These are phyloP conservation scores for Luscinia luscinia DNA, from an alignment of 2,797 vertebrate species.

Conservation along the genomic window DNA sequence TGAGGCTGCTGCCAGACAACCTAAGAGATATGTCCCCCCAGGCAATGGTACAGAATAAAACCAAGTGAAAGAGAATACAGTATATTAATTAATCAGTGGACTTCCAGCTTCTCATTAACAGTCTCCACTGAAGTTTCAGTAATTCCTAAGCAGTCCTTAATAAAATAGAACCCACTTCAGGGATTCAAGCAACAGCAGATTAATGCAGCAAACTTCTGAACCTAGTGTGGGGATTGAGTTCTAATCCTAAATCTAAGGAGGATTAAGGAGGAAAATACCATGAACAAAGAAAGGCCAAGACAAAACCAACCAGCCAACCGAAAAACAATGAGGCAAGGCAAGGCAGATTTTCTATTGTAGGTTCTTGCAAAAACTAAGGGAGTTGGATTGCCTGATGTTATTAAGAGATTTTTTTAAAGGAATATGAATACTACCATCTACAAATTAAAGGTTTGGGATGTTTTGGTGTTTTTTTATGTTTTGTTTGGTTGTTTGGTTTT, in stretches of 20 bases:
- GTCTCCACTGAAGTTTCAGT: conserved; percentile 9
- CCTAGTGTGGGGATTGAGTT: neutral
- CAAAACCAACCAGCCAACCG: neutral
- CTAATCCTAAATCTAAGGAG: neutral
- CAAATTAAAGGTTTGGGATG: neutral
- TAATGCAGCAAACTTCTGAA: conserved; percentile 1
- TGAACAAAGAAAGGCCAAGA: neutral
- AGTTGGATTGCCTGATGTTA: neutral
- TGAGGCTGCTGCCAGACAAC: conserved; percentile 23
- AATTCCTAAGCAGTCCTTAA: neutral
- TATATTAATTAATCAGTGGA: conserved; percentile 31
- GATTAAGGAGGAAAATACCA: neutral
- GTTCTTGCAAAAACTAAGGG: neutral
- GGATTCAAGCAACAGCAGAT: neutral
- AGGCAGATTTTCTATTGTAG: neutral
- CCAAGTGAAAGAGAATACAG: neutral
- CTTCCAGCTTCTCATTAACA: conserved; percentile 17
- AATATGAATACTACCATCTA: neutral
- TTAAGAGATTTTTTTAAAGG: neutral
- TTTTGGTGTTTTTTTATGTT: too few species aligned
- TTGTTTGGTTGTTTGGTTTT: neutral
- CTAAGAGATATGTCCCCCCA: conserved; percentile 2
- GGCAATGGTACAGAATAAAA: conserved; percentile 36
- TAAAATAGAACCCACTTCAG: neutral
- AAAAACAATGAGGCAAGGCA: neutral